phyloP scores from a whole-genome alignment of 92 coral and sea anemone genomes.

The Phymanthus crucifer region DNA sequence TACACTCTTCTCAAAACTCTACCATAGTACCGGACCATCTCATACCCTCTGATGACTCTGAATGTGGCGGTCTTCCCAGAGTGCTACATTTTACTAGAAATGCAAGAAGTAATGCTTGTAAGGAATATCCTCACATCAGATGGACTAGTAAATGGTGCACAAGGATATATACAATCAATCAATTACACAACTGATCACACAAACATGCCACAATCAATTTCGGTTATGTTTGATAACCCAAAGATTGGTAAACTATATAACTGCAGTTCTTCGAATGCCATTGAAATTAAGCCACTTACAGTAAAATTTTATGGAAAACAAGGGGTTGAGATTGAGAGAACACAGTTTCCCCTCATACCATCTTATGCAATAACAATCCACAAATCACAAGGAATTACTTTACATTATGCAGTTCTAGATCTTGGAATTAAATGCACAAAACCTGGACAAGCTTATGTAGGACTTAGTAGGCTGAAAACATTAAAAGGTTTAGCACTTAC shows the following conservation, averaged over 20 bases:
- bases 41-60: constrained; percentile 46
- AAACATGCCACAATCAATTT: constrained; percentile 14
- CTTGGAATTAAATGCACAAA: constrained; percentile 27
- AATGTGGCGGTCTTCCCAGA: constrained; percentile 51
- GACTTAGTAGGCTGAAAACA: constrained; percentile 39
- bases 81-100: constrained; percentile 21
- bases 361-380: constrained; percentile 53
- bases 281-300: constrained; percentile 39
- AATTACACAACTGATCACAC: not conserved
- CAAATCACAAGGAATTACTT: constrained; percentile 52
- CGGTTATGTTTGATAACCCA: constrained; percentile 39
- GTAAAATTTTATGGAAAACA: constrained; percentile 42
- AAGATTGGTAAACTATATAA: constrained; percentile 24
- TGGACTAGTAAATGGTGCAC: constrained; percentile 64
- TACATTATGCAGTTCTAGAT: constrained; percentile 37
- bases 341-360: constrained; percentile 55
- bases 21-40: constrained; percentile 20
- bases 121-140: constrained; percentile 31
- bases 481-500: constrained; percentile 41
- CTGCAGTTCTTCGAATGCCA: constrained; percentile 12
- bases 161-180: constrained; percentile 35
- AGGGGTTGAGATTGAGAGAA: constrained; percentile 35
- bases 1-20: constrained; percentile 28
- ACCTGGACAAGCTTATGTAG: constrained; percentile 59
- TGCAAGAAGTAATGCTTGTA: constrained; percentile 52